Percentiles rank a stretch among this genome's conserved stretches.
Evolutionary conservation across 2,888 invertebrate species (phyloP).

Genomic region (Liodrosophila aerea): DNA sequence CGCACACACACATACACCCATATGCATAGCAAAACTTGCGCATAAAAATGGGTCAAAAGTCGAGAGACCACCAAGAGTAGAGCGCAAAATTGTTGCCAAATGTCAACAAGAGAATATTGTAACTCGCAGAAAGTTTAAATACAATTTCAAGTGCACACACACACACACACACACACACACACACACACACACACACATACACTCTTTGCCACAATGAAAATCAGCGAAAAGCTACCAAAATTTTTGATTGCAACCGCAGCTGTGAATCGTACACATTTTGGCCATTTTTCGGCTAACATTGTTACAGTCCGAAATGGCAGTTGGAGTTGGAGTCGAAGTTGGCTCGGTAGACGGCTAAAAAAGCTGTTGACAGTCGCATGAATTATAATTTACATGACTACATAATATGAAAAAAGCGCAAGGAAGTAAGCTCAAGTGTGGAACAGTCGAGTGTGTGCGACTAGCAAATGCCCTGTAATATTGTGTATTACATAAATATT

Average conservation of each 20-base stretch:
- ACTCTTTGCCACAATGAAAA: conserved; percentile 22
- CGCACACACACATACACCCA: conserved; percentile 2
- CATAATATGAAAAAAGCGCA: no score
- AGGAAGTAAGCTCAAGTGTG: no score
- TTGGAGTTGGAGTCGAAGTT: no score
- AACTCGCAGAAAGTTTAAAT: conserved; percentile 7
- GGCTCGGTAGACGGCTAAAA: conserved; percentile 7
- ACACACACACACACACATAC: neutral
- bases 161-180: neutral
- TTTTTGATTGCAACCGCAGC: conserved; percentile 30
- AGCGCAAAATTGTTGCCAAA: conserved; percentile 13
- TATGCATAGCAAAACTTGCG: conserved; percentile 1
- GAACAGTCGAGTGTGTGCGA: no score
- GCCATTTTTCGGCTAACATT: neutral
- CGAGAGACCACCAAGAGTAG: neutral
- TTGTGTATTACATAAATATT: no score
- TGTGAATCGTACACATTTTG: neutral
- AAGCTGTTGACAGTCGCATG: conserved; percentile 36
- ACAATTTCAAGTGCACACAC: conserved; percentile 1
- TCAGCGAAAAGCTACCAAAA: conserved; percentile 7
- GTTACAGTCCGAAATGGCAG: neutral
- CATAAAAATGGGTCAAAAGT: conserved; percentile 32
- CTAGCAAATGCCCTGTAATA: no score
- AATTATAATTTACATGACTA: conserved; percentile 27
- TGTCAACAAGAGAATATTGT: conserved; percentile 11